Percentiles rank a stretch among this genome's conserved stretches.
Evolutionary conservation across 2,113 vertebrate species (phyloP).

Genomic region (Pedetes capensis): DNA sequence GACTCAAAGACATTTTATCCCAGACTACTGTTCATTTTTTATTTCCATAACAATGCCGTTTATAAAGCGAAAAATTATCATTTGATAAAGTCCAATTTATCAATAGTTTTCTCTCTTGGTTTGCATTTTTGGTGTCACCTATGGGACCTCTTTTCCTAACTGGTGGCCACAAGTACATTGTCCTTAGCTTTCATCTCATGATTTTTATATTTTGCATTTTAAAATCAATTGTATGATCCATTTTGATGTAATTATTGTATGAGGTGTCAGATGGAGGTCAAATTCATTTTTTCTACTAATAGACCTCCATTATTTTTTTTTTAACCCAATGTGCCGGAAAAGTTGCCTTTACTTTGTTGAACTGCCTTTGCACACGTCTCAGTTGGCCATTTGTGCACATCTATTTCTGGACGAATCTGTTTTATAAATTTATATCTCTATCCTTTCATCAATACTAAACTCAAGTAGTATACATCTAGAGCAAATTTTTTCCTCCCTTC

Average conservation of each 20-base stretch:
- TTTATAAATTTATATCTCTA: neutral
- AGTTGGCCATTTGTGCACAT: neutral
- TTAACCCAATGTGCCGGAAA: neutral
- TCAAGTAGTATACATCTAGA: neutral
- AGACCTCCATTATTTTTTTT: neutral
- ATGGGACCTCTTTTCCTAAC: neutral
- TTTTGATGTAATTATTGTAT: neutral
- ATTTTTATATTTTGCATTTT: neutral
- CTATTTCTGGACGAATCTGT: neutral
- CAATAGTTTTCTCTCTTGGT: neutral
- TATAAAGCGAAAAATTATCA: neutral
- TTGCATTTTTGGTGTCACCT: neutral
- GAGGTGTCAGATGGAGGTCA: neutral
- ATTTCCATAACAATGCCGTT: neutral
- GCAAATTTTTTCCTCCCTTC: neutral
- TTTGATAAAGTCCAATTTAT: constrained; percentile 4
- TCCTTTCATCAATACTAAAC: neutral
- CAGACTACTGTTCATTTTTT: neutral
- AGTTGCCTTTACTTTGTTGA: neutral
- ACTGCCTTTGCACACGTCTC: neutral
- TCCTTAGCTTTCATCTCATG: neutral
- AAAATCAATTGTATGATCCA: neutral
- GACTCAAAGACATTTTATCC: neutral
- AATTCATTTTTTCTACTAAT: neutral
- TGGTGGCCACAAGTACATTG: neutral